These are phyloP conservation scores for Xyrichtys novacula DNA, from an alignment of 2,797 vertebrate species.

Conservation along the genomic window DNA sequence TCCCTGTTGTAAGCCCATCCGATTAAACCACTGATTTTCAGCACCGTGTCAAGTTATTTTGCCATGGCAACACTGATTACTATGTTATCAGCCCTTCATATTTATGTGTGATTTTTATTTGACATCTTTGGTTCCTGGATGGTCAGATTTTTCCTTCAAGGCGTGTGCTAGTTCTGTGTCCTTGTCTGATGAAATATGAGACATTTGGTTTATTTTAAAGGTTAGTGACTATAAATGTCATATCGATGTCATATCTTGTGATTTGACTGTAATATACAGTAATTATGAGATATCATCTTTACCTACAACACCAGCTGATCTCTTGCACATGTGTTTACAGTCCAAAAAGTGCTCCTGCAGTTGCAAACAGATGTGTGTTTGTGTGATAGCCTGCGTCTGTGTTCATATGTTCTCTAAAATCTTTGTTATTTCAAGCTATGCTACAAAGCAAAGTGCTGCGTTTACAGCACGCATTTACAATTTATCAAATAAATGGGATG, in stretches of 20 bases:
- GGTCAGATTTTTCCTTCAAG: constrained; percentile 18
- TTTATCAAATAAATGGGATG: constrained; percentile 87
- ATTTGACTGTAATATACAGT: constrained; percentile 52
- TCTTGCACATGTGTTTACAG: constrained; percentile 68
- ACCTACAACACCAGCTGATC: constrained; percentile 72
- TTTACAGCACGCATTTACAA: constrained; percentile 84
- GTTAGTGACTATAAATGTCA: constrained; percentile 40
- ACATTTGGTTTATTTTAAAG: constrained; percentile 17
- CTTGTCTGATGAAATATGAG: constrained; percentile 9
- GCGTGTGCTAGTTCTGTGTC: background rate
- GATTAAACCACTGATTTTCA: constrained; percentile 79
- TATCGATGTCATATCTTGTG: constrained; percentile 55
- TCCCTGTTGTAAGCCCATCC: constrained; percentile 71
- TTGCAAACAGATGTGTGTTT: constrained; percentile 79
- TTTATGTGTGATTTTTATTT: constrained; percentile 36
- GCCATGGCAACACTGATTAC: constrained; percentile 77
- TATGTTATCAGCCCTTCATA: constrained; percentile 66
- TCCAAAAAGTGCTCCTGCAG: constrained; percentile 69
- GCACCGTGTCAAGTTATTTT: constrained; percentile 72
- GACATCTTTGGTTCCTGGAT: constrained; percentile 16
- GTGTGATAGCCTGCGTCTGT: constrained; percentile 67
- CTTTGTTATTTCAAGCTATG: constrained; percentile 72
- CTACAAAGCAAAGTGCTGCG: constrained; percentile 78
- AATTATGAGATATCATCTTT: constrained; percentile 73
- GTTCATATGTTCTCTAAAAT: constrained; percentile 69